Base-by-base conservation (phyloP, 1,140 invertebrate species). In the Drosophila prosaltans region DNA sequence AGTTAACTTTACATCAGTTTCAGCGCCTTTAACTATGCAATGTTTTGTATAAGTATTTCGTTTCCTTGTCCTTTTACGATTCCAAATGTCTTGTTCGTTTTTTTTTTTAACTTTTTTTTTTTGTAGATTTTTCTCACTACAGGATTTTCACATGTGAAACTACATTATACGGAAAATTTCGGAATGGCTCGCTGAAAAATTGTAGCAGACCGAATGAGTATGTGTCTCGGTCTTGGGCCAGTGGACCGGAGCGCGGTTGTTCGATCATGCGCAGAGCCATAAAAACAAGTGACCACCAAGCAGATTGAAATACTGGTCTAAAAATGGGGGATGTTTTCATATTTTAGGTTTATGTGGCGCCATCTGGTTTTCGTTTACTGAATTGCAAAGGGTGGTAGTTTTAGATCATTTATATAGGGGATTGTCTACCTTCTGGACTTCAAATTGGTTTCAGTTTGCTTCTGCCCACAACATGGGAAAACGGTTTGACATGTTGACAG, bases 91-190 rank as follows among this genome's bases (percentile, higher is more conserved):
- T 65, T 7, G 10, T 10, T 5, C 1, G 10, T 8, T 9, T 63
- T 64, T 64, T 40, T 55, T 21, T 55, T 36, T 59, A 5, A 36
- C 11, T 48, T 40, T 41, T 9, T 54, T 39, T 24, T 62, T 16
- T 8, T 6, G 69, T 51, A 62, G 26, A 45, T 66, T 78, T 77
- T 57, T 64, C 8, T 40, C 40, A 68, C 39, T 78, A 43, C 57
- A 48, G 40, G 32, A 65, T 72, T 90, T 78, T 80, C 81, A 90
- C 78, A 88, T 73, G 74, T 51, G 65, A 70, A 81, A 69, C 72
- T 65, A 55, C 81, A 65, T 76, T 80, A 69, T 32, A 76, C 69
- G 80, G 81, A 76, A 89, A 89, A 90, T 89, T 36, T 78, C 21
- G 6, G 75, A 79, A 86, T 88, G 74, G 26, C 58, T 65, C 28